phyloP scores from a whole-genome alignment of 2,113 vertebrate genomes.

The Donacobius atricapilla region DNA sequence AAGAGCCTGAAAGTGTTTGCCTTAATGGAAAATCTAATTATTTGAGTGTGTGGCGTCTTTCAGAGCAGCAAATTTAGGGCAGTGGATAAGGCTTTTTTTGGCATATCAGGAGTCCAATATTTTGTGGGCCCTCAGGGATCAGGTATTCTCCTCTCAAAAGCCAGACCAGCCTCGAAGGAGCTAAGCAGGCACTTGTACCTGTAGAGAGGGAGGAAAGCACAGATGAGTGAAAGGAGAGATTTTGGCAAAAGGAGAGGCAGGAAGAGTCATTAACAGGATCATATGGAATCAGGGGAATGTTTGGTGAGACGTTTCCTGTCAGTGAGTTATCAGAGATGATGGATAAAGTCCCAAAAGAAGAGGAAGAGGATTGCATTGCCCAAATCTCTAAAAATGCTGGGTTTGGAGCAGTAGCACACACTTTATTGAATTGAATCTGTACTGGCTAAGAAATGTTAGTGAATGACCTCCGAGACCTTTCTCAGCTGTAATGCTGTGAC shows the following conservation, averaged over 20 bases:
- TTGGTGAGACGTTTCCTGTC: neutral
- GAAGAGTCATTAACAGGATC: neutral
- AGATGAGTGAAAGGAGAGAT: neutral
- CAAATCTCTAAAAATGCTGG: neutral
- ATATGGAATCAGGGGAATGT: neutral
- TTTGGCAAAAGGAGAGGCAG: neutral
- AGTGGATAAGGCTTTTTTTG: neutral
- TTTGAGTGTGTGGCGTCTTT: neutral
- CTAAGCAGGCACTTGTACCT: neutral
- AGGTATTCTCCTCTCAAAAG: neutral
- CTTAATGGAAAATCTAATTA: neutral
- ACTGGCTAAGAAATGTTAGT: neutral
- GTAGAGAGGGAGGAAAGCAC: neutral
- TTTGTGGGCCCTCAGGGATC: neutral
- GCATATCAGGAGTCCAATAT: neutral
- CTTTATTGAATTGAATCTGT: neutral
- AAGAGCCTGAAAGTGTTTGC: neutral
- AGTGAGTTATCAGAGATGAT: neutral
- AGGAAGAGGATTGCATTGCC: neutral
- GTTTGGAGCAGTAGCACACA: neutral
- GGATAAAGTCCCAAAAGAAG: neutral
- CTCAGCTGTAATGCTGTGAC: neutral
- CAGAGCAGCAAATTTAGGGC: neutral
- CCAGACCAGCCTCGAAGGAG: neutral
- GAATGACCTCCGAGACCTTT: neutral